phyloP scores from a whole-genome alignment of 2,888 invertebrate genomes.

The Eupithecia insigniata region DNA sequence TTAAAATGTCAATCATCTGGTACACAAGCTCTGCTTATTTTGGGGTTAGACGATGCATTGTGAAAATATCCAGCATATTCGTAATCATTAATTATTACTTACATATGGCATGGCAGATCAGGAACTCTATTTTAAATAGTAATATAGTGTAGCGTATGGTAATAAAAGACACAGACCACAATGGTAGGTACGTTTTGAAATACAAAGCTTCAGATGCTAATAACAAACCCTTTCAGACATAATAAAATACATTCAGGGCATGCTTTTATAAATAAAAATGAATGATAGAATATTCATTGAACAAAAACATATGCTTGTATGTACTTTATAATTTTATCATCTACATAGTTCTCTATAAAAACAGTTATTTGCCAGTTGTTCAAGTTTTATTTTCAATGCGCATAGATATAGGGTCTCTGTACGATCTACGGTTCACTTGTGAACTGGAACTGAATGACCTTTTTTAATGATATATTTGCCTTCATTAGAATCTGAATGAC shows the following conservation, averaged over 20 bases:
- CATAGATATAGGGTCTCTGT: neutral
- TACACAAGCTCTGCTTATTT: neutral
- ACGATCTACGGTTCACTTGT: neutral
- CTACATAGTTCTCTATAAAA: too few species aligned
- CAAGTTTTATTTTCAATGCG: conserved; percentile 1
- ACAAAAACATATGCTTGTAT: too few species aligned
- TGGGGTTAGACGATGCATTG: neutral
- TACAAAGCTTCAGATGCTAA: neutral
- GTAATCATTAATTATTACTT: too few species aligned
- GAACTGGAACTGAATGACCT: conserved; percentile 6
- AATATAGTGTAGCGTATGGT: neutral
- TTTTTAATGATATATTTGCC: conserved; percentile 9
- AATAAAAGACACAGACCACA: neutral
- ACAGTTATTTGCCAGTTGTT: neutral
- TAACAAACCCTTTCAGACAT: too few species aligned
- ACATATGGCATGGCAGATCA: too few species aligned
- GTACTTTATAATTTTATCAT: neutral
- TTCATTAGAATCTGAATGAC: conserved; percentile 39
- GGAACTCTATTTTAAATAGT: too few species aligned
- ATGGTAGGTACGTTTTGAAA: neutral
- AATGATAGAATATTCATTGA: too few species aligned
- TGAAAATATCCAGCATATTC: neutral
- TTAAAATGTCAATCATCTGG: neutral
- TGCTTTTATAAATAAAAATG: too few species aligned
- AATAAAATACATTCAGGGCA: too few species aligned